Evolutionary conservation across 2,797 vertebrate genomes (phyloP).

Genomic region (Pyrocephalus nanus): DNA sequence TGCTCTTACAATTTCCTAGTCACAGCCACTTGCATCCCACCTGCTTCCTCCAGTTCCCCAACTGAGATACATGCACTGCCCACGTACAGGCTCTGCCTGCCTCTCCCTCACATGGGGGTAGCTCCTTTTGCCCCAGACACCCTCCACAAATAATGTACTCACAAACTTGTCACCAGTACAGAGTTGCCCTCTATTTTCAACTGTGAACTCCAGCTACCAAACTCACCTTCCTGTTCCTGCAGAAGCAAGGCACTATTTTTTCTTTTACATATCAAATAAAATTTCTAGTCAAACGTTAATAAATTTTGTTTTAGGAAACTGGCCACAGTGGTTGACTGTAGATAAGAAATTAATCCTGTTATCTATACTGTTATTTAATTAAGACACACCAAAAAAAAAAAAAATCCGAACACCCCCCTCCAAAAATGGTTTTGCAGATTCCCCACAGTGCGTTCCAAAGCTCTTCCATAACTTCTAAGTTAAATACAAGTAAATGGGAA

Average conservation of each 20-base stretch:
- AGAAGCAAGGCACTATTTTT: neutral
- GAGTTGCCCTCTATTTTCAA: neutral
- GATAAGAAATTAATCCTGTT: neutral
- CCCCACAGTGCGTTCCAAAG: neutral
- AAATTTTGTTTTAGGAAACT: neutral
- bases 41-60: neutral
- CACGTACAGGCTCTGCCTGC: accelerated
- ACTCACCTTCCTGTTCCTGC: neutral
- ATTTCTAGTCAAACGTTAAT: neutral
- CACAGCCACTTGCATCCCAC: neutral
- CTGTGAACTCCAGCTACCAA: neutral
- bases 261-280: neutral
- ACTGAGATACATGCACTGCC: accelerated
- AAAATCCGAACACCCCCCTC: neutral
- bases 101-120: accelerated
- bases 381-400: neutral
- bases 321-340: neutral
- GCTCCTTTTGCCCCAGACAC: accelerated
- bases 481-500: neutral
- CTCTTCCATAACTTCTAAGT: neutral
- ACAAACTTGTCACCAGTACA: neutral
- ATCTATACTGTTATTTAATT: neutral
- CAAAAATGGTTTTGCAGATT: neutral
- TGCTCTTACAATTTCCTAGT: neutral
- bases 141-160: accelerated